phyloP scores from a whole-genome alignment of 2,888 invertebrate genomes.

The Ditylenchus weischeri region DNA sequence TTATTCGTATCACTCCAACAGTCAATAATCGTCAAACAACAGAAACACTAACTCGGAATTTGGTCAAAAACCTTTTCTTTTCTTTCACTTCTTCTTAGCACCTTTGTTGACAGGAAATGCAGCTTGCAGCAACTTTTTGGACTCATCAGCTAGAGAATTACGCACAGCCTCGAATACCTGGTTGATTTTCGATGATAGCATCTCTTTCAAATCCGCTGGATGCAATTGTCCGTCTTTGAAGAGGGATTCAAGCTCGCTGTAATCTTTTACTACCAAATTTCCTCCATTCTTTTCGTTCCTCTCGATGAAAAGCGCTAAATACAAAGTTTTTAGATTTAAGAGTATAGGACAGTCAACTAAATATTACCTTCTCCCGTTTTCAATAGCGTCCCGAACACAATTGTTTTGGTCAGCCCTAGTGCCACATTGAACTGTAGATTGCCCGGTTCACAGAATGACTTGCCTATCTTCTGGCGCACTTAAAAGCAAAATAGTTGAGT shows the following conservation, averaged over 20 bases:
- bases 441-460: constrained; percentile 55
- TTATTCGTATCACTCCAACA: too few species aligned
- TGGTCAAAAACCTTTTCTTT: too few species aligned
- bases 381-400: constrained; percentile 40
- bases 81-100: constrained; percentile 18
- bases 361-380: neutral
- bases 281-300: constrained; percentile 73
- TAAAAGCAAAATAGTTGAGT: too few species aligned
- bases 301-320: too few species aligned
- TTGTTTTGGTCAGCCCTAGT: constrained; percentile 40
- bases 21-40: too few species aligned
- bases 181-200: neutral
- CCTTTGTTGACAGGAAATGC: constrained; percentile 72
- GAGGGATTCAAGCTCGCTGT: constrained; percentile 74
- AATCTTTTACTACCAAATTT: constrained; percentile 70
- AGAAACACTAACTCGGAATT: too few species aligned
- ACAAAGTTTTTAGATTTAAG: too few species aligned
- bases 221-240: constrained; percentile 78
- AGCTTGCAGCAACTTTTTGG: constrained; percentile 71
- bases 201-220: constrained; percentile 86
- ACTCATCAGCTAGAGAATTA: constrained; percentile 74
- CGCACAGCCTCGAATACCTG: constrained; percentile 72
- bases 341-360: too few species aligned
- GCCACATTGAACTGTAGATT: constrained; percentile 52
- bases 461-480: constrained; percentile 46